Evolutionary conservation across 2,888 invertebrate species (phyloP).

Genomic region (Drosophila crucigera): DNA sequence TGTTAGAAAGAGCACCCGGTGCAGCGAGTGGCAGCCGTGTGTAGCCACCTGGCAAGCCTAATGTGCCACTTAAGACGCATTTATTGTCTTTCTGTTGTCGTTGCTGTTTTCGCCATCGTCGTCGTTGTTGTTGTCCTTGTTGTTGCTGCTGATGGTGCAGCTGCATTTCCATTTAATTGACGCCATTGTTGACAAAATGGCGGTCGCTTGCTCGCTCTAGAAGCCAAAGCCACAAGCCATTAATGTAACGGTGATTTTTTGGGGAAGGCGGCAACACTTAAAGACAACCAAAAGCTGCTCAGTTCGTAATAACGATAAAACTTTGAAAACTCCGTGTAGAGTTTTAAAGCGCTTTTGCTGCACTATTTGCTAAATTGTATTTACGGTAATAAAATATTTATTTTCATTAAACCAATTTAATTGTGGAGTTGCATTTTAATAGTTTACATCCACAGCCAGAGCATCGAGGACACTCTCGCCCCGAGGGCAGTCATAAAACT

Average conservation of each 20-base stretch:
- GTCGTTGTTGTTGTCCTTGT: constrained; percentile 23
- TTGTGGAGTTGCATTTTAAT: constrained; percentile 23
- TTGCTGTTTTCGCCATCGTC: constrained; percentile 26
- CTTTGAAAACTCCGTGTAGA: constrained; percentile 15
- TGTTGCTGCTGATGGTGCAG: constrained; percentile 38
- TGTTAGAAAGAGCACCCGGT: constrained; percentile 45
- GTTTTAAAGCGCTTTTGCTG: constrained; percentile 2
- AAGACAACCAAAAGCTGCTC: constrained; percentile 19
- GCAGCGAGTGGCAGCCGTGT: constrained; percentile 22
- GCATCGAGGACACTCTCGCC: constrained; percentile 87
- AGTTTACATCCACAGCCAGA: constrained; percentile 51
- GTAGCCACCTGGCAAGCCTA: constrained; percentile 67
- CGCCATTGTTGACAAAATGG: constrained; percentile 80
- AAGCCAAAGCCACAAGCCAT: constrained; percentile 58
- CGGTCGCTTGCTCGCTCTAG: constrained; percentile 54
- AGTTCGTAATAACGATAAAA: constrained; percentile 46
- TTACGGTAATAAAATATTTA: background rate
- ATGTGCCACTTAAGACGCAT: constrained; percentile 79
- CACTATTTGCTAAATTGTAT: background rate
- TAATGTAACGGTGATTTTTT: constrained; percentile 42
- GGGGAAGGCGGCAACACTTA: constrained; percentile 8
- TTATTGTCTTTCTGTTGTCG: constrained; percentile 69
- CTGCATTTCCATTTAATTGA: constrained; percentile 79
- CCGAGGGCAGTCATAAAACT: constrained; percentile 87
- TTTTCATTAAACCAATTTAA: constrained; percentile 25